phyloP scores from a whole-genome alignment of 2,888 invertebrate genomes.

The Horisme vitalbata region DNA sequence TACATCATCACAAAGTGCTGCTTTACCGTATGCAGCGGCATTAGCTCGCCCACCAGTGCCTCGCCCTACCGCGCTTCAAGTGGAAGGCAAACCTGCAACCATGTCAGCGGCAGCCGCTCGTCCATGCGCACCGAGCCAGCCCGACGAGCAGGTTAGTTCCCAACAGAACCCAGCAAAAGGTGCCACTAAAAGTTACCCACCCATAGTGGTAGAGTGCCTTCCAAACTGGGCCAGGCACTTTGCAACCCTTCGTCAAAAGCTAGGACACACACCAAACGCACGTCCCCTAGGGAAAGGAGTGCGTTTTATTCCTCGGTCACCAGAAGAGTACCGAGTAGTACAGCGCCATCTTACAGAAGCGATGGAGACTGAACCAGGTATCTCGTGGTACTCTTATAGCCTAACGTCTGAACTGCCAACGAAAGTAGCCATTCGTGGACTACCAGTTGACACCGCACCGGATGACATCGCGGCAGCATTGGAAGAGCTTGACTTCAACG shows the following conservation, averaged over 20 bases:
- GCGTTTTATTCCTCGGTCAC: too few species aligned
- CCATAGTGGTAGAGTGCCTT: neutral
- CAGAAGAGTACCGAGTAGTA: neutral
- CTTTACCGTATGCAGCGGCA: too few species aligned
- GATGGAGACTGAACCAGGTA: too few species aligned
- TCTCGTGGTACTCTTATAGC: neutral
- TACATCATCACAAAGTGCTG: too few species aligned
- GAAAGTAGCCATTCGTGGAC: constrained; percentile 29
- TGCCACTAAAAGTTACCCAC: too few species aligned
- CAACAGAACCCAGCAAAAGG: too few species aligned
- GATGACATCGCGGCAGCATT: constrained; percentile 8
- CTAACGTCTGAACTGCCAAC: constrained; percentile 9
- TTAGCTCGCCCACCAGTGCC: too few species aligned
- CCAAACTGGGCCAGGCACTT: constrained; percentile 3
- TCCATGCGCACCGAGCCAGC: too few species aligned
- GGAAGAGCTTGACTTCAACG: neutral
- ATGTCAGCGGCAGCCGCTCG: too few species aligned
- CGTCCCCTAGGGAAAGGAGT: constrained; percentile 8
- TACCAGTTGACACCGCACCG: constrained; percentile 24
- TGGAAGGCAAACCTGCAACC: too few species aligned
- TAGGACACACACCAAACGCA: constrained; percentile 9
- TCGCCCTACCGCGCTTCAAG: too few species aligned
- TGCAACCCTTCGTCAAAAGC: neutral
- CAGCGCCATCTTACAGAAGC: neutral
- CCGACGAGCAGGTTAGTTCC: too few species aligned